These are phyloP conservation scores for Channallabes apus DNA, from an alignment of 2,797 vertebrate genomes.

Conservation along the genomic window DNA sequence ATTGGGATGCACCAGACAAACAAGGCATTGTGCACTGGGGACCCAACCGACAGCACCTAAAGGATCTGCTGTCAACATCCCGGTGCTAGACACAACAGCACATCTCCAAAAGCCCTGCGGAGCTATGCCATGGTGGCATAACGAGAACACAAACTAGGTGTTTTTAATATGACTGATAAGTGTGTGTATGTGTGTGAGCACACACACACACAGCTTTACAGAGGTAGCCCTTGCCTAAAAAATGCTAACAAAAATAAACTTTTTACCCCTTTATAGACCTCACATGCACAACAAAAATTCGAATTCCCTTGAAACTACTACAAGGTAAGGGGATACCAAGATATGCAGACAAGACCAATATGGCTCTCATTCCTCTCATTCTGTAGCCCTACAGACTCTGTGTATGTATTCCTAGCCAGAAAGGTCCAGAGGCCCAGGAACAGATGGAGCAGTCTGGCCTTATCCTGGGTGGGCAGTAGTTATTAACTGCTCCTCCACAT, in stretches of 20 bases:
- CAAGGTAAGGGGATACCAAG: constrained; percentile 43
- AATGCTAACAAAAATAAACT: neutral
- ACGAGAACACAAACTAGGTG: too few relatives aligned
- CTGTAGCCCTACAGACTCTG: constrained; percentile 29
- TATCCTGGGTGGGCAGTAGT: constrained; percentile 52
- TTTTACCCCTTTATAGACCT: constrained; percentile 18
- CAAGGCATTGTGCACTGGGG: too few relatives aligned
- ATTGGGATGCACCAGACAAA: too few relatives aligned
- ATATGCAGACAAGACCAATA: constrained; percentile 46
- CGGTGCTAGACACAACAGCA: too few relatives aligned
- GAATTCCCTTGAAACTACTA: constrained; percentile 44
- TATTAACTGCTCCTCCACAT: constrained; percentile 7
- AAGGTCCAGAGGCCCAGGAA: constrained; percentile 34
- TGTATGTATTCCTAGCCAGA: constrained; percentile 15
- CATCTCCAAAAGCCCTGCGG: too few relatives aligned
- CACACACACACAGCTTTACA: neutral
- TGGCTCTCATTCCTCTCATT: constrained; percentile 47
- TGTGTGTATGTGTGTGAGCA: too few relatives aligned
- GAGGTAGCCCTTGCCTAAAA: neutral
- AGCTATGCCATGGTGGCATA: too few relatives aligned
- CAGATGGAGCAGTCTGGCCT: constrained; percentile 53
- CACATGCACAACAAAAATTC: constrained; percentile 25
- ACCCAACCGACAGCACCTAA: too few relatives aligned
- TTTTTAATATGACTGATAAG: too few relatives aligned
- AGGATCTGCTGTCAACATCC: too few relatives aligned